Conservation (phyloP, 2,888 invertebrate genomes). For the Zygothrica quintamaculata region DNA sequence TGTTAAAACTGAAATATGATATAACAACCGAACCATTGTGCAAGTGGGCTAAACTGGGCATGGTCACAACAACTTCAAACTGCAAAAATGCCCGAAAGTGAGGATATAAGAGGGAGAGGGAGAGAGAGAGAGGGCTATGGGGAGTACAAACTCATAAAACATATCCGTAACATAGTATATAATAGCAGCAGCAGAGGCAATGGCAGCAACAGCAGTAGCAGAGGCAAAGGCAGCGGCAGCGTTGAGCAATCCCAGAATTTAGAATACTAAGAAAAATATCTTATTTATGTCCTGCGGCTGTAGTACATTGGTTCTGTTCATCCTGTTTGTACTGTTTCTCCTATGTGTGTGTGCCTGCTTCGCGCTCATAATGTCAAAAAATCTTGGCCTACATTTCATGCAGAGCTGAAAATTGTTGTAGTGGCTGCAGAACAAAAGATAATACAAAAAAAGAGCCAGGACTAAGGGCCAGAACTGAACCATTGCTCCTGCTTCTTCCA, state of each 20-base stretch:
- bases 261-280: slow-evolving; percentile 70
- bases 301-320: too few relatives aligned
- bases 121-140: background rate
- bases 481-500: too few relatives aligned
- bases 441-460: slow-evolving; percentile 39
- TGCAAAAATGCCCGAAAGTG: too few relatives aligned
- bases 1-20: slow-evolving; percentile 74
- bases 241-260: too few relatives aligned
- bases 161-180: slow-evolving; percentile 34
- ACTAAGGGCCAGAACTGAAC: too few relatives aligned
- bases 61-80: too few relatives aligned
- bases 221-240: too few relatives aligned
- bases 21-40: slow-evolving; percentile 70
- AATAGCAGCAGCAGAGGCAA: slow-evolving; percentile 32
- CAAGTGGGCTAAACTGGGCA: too few relatives aligned
- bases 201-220: too few relatives aligned
- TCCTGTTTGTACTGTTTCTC: too few relatives aligned
- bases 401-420: slow-evolving; percentile 33
- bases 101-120: slow-evolving; percentile 20
- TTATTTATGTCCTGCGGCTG: slow-evolving; percentile 79
- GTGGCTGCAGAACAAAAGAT: slow-evolving; percentile 24
- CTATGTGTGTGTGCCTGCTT: too few relatives aligned
- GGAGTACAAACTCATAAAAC: background rate
- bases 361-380: slow-evolving; percentile 67
- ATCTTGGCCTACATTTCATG: slow-evolving; percentile 68